Conservation (phyloP, 2,888 invertebrate genomes). For the Ennomos quercinarius region DNA sequence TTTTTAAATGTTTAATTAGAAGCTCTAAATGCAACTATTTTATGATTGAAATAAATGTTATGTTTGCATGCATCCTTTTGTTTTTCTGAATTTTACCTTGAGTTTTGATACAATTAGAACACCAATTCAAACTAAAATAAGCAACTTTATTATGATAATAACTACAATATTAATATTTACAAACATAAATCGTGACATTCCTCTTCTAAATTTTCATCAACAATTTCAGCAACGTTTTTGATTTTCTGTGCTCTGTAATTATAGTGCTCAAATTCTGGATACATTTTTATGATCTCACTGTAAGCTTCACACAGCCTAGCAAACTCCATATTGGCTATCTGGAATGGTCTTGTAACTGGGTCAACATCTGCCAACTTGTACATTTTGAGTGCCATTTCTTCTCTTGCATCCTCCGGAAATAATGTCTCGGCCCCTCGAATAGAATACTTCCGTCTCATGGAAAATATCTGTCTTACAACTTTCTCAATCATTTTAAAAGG, state of each 20-base stretch:
- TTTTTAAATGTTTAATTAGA: too few relatives aligned
- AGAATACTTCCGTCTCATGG: conserved; percentile 94
- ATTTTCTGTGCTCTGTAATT: conserved; percentile 87
- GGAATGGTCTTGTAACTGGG: conserved; percentile 88
- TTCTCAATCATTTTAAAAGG: conserved; percentile 96
- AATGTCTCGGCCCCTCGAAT: conserved; percentile 89
- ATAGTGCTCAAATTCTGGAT: conserved; percentile 88
- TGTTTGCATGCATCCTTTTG: conserved; percentile 11
- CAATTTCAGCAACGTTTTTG: conserved; percentile 41
- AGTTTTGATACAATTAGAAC: conserved; percentile 16
- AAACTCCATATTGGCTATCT: conserved; percentile 92
- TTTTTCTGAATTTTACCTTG: background rate
- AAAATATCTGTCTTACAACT: conserved; percentile 94
- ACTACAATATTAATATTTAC: conserved; percentile 51
- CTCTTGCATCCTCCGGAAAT: conserved; percentile 89
- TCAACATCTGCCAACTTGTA: conserved; percentile 90
- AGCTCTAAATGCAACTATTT: background rate
- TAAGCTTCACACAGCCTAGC: conserved; percentile 92
- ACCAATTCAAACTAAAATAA: conserved; percentile 35
- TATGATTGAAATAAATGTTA: background rate
- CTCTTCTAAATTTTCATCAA: conserved; percentile 37
- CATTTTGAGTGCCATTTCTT: conserved; percentile 88
- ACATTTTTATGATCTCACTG: conserved; percentile 87
- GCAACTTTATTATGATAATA: conserved; percentile 48
- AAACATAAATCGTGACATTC: conserved; percentile 42